A percentile compares a stretch with the other conserved stretches of the same genome.
phyloP scores from a whole-genome alignment of 2,113 vertebrate species.

The Gnathonemus echidnorhynchus region DNA sequence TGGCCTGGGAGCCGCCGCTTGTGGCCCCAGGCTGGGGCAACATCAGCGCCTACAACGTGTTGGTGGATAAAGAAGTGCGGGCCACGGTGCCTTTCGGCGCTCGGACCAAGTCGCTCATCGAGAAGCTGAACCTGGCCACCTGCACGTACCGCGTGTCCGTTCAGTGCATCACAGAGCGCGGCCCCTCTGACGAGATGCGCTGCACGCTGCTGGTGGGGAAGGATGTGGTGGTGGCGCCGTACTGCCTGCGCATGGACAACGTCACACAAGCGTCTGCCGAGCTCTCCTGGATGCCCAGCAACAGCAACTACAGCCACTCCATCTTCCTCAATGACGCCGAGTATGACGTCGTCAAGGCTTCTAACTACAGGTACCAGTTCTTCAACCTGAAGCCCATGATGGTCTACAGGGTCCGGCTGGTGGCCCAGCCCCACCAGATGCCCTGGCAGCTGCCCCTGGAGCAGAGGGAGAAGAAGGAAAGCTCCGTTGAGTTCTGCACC shows the following conservation, averaged over 20 bases:
- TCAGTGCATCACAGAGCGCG: constrained; percentile 80
- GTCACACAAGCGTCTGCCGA: constrained; percentile 81
- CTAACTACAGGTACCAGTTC: constrained; percentile 85
- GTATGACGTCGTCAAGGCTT: constrained; percentile 80
- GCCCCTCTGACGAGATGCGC: constrained; percentile 80
- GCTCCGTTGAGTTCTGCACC: constrained; percentile 86
- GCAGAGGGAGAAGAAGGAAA: constrained; percentile 87
- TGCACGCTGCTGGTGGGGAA: constrained; percentile 91
- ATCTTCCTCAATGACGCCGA: constrained; percentile 91
- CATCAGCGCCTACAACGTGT: constrained; percentile 84
- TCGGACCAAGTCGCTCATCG: constrained; percentile 86
- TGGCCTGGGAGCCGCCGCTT: constrained; percentile 90
- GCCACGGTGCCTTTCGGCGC: constrained; percentile 76
- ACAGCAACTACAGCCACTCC: constrained; percentile 93
- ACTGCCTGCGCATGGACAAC: constrained; percentile 78
- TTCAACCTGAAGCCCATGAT: constrained; percentile 82
- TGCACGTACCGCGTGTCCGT: constrained; percentile 84
- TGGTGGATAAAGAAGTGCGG: constrained; percentile 85
- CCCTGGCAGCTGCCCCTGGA: constrained; percentile 95
- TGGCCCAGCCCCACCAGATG: constrained; percentile 91
- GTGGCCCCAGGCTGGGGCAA: constrained; percentile 84
- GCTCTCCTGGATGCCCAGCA: constrained; percentile 89
- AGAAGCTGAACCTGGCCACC: constrained; percentile 81
- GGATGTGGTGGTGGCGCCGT: constrained; percentile 87
- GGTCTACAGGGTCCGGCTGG: constrained; percentile 82